Percentiles rank a stretch among this genome's conserved stretches.
Evolutionary conservation across 1,140 invertebrate species (phyloP).

Genomic region (Panonychus citri): DNA sequence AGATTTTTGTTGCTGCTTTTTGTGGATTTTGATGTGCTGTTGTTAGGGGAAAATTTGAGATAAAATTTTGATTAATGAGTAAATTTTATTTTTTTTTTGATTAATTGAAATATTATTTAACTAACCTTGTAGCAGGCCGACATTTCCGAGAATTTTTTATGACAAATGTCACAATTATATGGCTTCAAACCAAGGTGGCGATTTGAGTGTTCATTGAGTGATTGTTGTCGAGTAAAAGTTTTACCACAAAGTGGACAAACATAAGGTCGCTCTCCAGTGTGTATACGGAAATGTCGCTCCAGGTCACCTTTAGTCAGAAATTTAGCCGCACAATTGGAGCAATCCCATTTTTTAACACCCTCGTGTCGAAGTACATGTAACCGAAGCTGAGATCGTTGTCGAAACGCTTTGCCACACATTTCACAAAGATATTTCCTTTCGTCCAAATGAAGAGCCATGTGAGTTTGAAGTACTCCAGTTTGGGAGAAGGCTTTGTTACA

Average conservation of each 20-base stretch:
- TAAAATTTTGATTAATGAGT: too few relatives aligned
- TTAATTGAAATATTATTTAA: too few relatives aligned
- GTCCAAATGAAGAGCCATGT: slow-evolving; percentile 24
- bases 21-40: too few relatives aligned
- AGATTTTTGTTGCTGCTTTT: too few relatives aligned
- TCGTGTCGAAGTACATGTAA: slow-evolving; percentile 23
- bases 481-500: slow-evolving; percentile 24
- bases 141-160: background rate
- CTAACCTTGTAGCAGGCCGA: background rate
- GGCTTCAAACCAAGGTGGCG: slow-evolving; percentile 13
- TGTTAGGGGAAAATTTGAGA: too few relatives aligned
- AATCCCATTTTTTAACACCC: slow-evolving; percentile 20
- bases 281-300: slow-evolving; percentile 31
- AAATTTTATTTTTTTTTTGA: too few relatives aligned
- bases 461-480: slow-evolving; percentile 23
- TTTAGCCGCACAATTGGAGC: slow-evolving; percentile 19
- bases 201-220: slow-evolving; percentile 38
- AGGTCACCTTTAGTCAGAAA: slow-evolving; percentile 23
- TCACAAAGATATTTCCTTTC: slow-evolving; percentile 24
- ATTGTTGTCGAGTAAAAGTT: slow-evolving; percentile 40
- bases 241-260: too few relatives aligned
- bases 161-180: background rate
- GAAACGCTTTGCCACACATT: slow-evolving; percentile 26
- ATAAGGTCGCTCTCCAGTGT: too few relatives aligned
- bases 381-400: slow-evolving; percentile 24